Evolutionary conservation across 2,888 invertebrate species (phyloP).

Genomic region (Agriopis aurantiaria): DNA sequence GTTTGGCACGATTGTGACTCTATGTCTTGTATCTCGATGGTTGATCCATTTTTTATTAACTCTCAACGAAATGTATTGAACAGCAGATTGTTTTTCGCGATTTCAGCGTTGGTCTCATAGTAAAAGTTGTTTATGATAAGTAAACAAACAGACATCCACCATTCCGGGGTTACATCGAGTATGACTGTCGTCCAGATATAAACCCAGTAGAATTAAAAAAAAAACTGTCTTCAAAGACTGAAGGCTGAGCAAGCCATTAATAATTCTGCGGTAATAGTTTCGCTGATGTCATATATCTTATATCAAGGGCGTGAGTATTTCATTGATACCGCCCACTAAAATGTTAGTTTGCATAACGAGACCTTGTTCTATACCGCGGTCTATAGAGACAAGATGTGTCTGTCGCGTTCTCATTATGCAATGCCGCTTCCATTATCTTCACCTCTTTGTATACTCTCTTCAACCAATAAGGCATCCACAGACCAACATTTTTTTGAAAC

Average conservation of each 20-base stretch:
- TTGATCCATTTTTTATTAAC: no score
- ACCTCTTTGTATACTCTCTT: not conserved
- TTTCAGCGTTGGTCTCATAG: no score
- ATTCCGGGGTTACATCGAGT: no score
- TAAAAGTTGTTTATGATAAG: not conserved
- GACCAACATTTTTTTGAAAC: no score
- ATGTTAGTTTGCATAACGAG: conserved; percentile 53
- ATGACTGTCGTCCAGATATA: not conserved
- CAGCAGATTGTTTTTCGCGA: no score
- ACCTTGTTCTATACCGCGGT: conserved; percentile 49
- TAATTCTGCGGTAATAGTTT: conserved; percentile 17
- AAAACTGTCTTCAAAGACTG: not conserved
- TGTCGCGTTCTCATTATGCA: not conserved
- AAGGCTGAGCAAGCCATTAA: conserved; percentile 4
- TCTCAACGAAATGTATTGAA: no score
- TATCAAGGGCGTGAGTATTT: conserved; percentile 54
- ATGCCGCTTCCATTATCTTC: not conserved
- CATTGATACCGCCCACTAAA: conserved; percentile 47
- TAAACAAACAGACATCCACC: no score
- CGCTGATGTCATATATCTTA: conserved; percentile 46
- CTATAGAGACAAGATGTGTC: not conserved
- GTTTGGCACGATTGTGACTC: no score
- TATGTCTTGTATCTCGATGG: no score
- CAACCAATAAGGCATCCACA: no score
- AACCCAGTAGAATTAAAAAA: not conserved